Evolutionary conservation across 2,888 invertebrate genomes (phyloP).

Genomic region (Sesia bembeciformis): DNA sequence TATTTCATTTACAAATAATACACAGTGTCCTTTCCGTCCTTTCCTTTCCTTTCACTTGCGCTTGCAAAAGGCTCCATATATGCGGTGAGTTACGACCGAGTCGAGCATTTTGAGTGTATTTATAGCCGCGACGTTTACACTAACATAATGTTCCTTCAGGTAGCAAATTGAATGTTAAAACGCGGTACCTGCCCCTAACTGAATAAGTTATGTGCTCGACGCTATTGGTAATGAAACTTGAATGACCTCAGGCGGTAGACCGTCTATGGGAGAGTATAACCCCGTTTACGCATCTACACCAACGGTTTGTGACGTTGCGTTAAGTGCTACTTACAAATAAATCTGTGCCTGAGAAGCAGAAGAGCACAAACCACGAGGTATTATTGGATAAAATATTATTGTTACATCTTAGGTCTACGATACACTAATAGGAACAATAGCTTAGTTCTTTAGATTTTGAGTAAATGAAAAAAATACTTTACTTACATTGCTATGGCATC

Average conservation of each 20-base stretch:
- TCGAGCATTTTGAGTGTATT: conserved; percentile 11
- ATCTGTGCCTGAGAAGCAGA: no score
- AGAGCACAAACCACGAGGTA: no score
- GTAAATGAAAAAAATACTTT: no score
- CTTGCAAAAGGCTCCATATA: no score
- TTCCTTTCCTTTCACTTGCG: no score
- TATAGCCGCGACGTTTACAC: conserved; percentile 30
- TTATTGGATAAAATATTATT: no score
- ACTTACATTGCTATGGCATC: no score
- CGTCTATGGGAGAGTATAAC: conserved; percentile 47
- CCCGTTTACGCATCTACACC: conserved; percentile 41
- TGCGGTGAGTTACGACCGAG: not conserved
- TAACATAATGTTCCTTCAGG: conserved; percentile 48
- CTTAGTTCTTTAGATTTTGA: no score
- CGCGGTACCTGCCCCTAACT: conserved; percentile 62
- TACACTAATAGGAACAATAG: no score
- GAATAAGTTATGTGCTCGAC: conserved; percentile 65
- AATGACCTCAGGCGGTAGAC: conserved; percentile 55
- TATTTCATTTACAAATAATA: no score
- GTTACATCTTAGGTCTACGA: no score
- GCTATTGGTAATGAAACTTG: conserved; percentile 70
- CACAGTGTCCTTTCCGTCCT: no score
- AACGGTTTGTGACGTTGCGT: conserved; percentile 34
- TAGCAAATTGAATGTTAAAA: conserved; percentile 68
- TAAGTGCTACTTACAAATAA: conserved; percentile 29